phyloP scores from a whole-genome alignment of 2,888 invertebrate genomes.

The Atrina japonica region DNA sequence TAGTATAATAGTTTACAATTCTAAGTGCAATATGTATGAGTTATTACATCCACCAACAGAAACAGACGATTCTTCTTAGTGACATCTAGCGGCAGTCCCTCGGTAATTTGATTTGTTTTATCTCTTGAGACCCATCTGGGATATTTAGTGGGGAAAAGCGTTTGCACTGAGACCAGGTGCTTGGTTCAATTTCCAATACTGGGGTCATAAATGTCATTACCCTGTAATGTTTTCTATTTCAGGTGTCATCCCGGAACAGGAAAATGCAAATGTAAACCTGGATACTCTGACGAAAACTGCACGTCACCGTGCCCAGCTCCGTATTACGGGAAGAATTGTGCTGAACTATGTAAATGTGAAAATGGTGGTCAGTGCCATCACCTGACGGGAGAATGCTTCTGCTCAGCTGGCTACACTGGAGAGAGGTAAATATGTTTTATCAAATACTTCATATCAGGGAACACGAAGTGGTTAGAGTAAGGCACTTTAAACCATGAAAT shows the following conservation, averaged over 20 bases:
- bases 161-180: no score
- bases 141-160: no score
- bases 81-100: no score
- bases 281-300: conserved; percentile 43
- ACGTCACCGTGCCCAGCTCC: conserved; percentile 48
- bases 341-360: conserved; percentile 57
- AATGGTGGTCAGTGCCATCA: conserved; percentile 65
- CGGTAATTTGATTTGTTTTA: neutral
- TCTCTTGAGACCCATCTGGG: neutral
- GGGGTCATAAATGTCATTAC: no score
- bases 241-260: conserved; percentile 53
- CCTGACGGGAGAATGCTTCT: conserved; percentile 64
- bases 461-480: no score
- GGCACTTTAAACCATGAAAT: no score
- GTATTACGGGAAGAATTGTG: conserved; percentile 60
- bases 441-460: no score
- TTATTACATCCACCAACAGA: no score
- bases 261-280: conserved; percentile 42
- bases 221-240: conserved; percentile 13
- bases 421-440: conserved; percentile 45
- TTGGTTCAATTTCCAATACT: no score
- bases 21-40: no score
- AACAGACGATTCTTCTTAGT: no score
- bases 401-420: conserved; percentile 59
- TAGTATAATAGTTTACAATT: no score